Evolutionary conservation across 2,797 vertebrate species (phyloP).

Genomic region (Pseudochirops corinnae): DNA sequence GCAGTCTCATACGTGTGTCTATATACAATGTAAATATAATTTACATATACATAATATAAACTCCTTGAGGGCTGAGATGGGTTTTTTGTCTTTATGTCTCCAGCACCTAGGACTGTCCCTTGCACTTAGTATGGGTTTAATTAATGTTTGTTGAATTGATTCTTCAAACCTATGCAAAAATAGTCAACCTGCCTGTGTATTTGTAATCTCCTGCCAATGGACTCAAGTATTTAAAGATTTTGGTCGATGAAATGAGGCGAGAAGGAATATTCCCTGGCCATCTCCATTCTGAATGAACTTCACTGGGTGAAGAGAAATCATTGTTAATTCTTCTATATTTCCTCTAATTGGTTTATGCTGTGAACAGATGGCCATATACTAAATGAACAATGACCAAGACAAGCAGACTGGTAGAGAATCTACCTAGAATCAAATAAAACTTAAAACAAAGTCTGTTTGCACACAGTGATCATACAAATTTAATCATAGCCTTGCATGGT

Average conservation of each 20-base stretch:
- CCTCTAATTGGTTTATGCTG: neutral
- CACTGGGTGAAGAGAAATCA: neutral
- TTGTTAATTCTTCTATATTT: neutral
- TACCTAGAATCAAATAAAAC: constrained; percentile 18
- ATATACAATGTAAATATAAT: neutral
- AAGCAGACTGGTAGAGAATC: constrained; percentile 11
- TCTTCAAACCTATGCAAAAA: neutral
- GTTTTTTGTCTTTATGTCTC: neutral
- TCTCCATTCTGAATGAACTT: neutral
- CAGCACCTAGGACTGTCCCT: neutral
- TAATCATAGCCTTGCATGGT: neutral
- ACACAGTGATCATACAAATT: constrained; percentile 41
- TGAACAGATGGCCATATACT: neutral
- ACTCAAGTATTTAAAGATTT: neutral
- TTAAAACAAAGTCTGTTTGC: constrained; percentile 32
- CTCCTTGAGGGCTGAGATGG: neutral
- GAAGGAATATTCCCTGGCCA: neutral
- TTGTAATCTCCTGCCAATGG: neutral
- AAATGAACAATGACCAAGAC: neutral
- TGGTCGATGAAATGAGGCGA: neutral
- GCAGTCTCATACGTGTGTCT: neutral
- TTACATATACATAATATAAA: neutral
- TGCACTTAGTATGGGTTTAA: neutral
- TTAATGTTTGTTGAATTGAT: neutral
- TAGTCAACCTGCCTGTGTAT: neutral